Evolutionary conservation across 2,888 invertebrate genomes (phyloP), one percentile per base, ranked within the genome.

Genomic region (Sinotaia quadrata): DNA sequence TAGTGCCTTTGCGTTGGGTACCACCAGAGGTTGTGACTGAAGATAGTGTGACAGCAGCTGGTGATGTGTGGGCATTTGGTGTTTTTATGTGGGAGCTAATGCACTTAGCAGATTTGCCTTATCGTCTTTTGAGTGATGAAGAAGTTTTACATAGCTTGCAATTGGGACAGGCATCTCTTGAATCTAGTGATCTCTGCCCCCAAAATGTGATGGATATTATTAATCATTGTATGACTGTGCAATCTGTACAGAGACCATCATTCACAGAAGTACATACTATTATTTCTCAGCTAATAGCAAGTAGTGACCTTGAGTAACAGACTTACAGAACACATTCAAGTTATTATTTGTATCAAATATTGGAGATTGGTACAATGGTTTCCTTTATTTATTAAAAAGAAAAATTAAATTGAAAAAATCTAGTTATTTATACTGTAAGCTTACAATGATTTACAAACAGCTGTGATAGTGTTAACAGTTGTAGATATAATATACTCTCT

Each of bases 51-150:
- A 95, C 96, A 18, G 94, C 94, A 52, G 69, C 67, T 4, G 95
- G 95, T 82, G 97, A 97, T 88, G 94, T 96, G 0, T 97, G 95
- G 89, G 93, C 96, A 78, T 97, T 93, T 85, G 96, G 94, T 0
- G 94, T 94, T 27, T 91, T 96, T 18, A 91, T 95, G 29, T 96
- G 95, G 95, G 97, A 97, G 89, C 92, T 97, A 75, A 93, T 94
- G 87, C 91, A 92, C 76, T 92, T 93, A 84, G 94, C 93, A 18
- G 93, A 93, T 78, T 85, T 94, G 78, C 95, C 95, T 0, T 93
- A 94, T 83, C 91, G 92, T 18, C 93, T 93, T 79, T 88, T 93
- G 77, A 92, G 92, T 78, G 94, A 95, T 84, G 94, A 93, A 70
- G 92, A 93, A 0, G 92, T 95, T 18, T 72, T 88, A 59, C 77